These are phyloP conservation scores for Macquaria ambigua DNA, from an alignment of 2,113 vertebrate genomes.

Conservation along the genomic window DNA sequence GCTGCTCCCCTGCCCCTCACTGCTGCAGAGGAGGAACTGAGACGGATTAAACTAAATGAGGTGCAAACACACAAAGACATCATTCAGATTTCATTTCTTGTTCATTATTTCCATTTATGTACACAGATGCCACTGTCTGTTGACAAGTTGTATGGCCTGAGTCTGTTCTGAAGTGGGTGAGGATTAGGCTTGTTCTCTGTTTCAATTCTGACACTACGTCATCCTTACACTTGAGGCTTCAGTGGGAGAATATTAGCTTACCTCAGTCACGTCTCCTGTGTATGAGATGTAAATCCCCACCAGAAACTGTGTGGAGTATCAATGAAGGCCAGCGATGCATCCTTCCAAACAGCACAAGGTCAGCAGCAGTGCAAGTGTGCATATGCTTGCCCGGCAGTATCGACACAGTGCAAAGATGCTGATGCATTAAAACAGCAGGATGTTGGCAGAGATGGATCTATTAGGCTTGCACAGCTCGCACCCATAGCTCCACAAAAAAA, in stretches of 20 bases:
- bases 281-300: slow-evolving; percentile 24
- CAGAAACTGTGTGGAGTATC: slow-evolving; percentile 36
- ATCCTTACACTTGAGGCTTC: neutral
- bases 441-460: slow-evolving; percentile 47
- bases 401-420: slow-evolving; percentile 60
- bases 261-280: slow-evolving; percentile 35
- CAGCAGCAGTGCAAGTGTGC: slow-evolving; percentile 65
- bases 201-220: slow-evolving; percentile 9
- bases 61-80: slow-evolving; percentile 75
- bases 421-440: slow-evolving; percentile 63
- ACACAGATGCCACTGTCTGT: neutral
- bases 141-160: neutral
- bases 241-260: slow-evolving; percentile 10
- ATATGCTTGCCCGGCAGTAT: slow-evolving; percentile 64
- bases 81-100: neutral
- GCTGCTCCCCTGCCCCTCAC: slow-evolving; percentile 94
- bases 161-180: neutral
- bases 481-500: slow-evolving; percentile 4
- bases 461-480: slow-evolving; percentile 23
- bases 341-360: slow-evolving; percentile 65
- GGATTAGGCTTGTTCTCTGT: slow-evolving; percentile 5
- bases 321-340: slow-evolving; percentile 42
- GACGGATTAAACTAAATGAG: slow-evolving; percentile 95
- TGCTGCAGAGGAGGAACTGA: slow-evolving; percentile 95
- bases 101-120: neutral